These are phyloP conservation scores for Diorhabda elongata DNA, from an alignment of 1,140 invertebrate genomes.

Conservation along the genomic window DNA sequence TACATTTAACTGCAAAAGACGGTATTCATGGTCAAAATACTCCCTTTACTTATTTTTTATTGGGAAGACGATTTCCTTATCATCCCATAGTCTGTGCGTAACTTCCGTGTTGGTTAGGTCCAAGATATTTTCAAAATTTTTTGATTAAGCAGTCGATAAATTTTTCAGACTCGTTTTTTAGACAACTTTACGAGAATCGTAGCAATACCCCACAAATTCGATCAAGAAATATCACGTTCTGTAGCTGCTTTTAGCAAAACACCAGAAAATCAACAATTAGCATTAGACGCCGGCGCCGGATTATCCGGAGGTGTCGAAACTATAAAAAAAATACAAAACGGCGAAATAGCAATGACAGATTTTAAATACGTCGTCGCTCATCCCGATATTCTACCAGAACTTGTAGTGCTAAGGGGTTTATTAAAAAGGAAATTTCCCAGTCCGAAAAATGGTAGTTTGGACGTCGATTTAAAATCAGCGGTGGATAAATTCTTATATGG, in stretches of 20 bases:
- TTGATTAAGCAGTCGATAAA: background rate
- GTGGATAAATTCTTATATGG: constrained; percentile 63
- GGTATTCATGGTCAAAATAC: no score
- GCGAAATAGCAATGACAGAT: constrained; percentile 62
- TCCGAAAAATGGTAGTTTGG: constrained; percentile 62
- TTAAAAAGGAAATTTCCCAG: constrained; percentile 73
- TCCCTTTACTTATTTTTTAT: no score
- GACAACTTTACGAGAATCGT: constrained; percentile 60
- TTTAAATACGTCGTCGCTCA: constrained; percentile 72
- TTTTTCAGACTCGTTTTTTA: constrained; percentile 58
- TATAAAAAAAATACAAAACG: constrained; percentile 70
- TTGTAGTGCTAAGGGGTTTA: constrained; percentile 67
- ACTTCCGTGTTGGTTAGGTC: no score
- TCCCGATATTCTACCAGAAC: constrained; percentile 70
- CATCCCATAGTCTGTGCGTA: no score
- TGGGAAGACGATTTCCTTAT: no score
- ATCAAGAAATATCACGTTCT: constrained; percentile 57
- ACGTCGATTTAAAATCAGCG: constrained; percentile 55
- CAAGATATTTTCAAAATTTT: no score
- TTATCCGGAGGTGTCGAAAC: constrained; percentile 64
- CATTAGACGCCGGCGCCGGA: constrained; percentile 63
- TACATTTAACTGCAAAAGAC: no score
- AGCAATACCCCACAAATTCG: constrained; percentile 61
- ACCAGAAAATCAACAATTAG: constrained; percentile 53
- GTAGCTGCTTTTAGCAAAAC: constrained; percentile 71